Evolutionary conservation across 2,113 vertebrate genomes (phyloP).

Genomic region (Cranoglanis bouderius): DNA sequence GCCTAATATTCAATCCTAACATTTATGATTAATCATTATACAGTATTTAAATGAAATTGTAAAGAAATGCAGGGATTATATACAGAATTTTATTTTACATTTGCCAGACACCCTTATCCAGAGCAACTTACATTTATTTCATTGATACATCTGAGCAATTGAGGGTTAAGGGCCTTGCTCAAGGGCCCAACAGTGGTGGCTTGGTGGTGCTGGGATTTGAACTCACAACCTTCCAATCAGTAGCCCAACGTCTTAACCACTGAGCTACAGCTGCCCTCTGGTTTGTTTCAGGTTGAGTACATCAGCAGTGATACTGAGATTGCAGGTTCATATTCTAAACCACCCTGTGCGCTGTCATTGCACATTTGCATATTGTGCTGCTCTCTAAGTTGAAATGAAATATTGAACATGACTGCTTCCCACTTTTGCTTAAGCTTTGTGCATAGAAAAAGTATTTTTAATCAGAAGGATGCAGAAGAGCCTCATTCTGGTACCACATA

Average conservation of each 20-base stretch:
- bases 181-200: too few species aligned
- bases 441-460: constrained; percentile 1
- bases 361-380: not conserved
- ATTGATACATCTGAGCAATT: too few species aligned
- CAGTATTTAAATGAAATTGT: not conserved
- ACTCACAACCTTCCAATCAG: too few species aligned
- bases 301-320: not conserved
- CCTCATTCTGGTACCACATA: not conserved
- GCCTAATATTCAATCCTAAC: not conserved
- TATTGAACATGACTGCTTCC: not conserved
- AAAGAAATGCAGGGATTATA: not conserved
- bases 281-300: not conserved
- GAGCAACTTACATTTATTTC: too few species aligned
- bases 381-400: not conserved
- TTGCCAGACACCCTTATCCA: too few species aligned
- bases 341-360: not conserved
- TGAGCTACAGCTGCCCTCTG: too few species aligned
- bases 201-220: too few species aligned
- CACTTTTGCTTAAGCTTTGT: not conserved
- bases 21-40: not conserved
- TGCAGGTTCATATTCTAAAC: not conserved
- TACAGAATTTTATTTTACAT: not conserved
- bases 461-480: not conserved
- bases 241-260: too few species aligned
- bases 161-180: too few species aligned